Base-by-base conservation (phyloP, 2,888 invertebrate genomes). In the Meghimatium bilineatum region DNA sequence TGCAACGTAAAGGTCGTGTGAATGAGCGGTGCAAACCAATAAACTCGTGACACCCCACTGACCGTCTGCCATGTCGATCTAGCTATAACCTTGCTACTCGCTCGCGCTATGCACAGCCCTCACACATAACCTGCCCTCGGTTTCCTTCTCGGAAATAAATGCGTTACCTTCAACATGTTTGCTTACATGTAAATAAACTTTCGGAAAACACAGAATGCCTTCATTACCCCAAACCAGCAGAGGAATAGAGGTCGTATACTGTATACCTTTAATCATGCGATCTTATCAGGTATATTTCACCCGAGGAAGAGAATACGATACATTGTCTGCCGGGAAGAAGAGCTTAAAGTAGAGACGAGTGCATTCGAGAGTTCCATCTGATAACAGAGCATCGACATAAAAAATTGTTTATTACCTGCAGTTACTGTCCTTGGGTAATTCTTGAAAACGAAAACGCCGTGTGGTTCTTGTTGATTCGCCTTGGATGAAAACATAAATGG, bases 41-140 rank as follows among this genome's bases (percentile, higher is more conserved):
- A 72, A 72, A 72, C n/a, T 14, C 38, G n/a, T 14, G 26, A 49
- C 29, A 44, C 69, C 69, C 69, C 72, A 72, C 72, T 26, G 44
- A 49, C 44, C 38, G 72, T 72, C 72, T 72, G 44, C n/a, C 72
- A 44, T 72, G 72, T 72, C 77, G 60, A 71, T 56, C 66, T 75
- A 63, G 63, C 63, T n/a, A 63, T 26, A 32, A 23, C 36, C 77
- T 26, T 77, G 38, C 38, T 56, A 8, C 17, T 63, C 36, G 36
- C 38, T 38, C 77, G 2, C 63, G 26, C 63, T 63, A 77, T 38
- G 63, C 38, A 38, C 26, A 38, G 63, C 38, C 6, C 72, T 71
- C 80, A 60, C 56, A 34, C 56, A 60, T 71, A 60, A 38, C 60
- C 60, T 63, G 81, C 60, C 74, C 36, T 36, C 29, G 74, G n/a